Percentiles rank a stretch among this genome's conserved stretches.
Evolutionary conservation across 2,888 invertebrate genomes (phyloP).

Genomic region (Drosophila pegasa): DNA sequence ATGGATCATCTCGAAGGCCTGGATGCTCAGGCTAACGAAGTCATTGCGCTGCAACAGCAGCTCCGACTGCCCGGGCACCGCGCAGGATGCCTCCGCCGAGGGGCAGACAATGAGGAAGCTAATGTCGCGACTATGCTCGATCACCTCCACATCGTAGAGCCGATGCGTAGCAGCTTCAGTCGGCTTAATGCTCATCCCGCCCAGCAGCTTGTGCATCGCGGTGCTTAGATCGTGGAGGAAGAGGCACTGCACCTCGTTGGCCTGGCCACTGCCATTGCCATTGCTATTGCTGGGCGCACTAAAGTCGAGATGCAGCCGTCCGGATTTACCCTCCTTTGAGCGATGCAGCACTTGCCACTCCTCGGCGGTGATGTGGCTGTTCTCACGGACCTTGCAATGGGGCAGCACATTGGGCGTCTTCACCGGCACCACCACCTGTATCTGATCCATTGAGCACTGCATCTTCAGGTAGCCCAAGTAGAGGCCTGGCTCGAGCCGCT

Average conservation of each 20-base stretch:
- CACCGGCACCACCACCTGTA: slow-evolving; percentile 96
- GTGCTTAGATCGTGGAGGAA: slow-evolving; percentile 92
- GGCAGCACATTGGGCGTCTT: slow-evolving; percentile 98
- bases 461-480: slow-evolving; percentile 98
- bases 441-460: slow-evolving; percentile 97
- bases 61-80: slow-evolving; percentile 94
- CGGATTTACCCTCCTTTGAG: slow-evolving; percentile 42
- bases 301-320: slow-evolving; percentile 78
- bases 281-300: slow-evolving; percentile 63
- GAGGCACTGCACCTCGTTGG: slow-evolving; percentile 91
- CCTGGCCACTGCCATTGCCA: slow-evolving; percentile 82
- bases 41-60: slow-evolving; percentile 93
- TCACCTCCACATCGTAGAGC: slow-evolving; percentile 96
- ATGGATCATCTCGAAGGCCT: slow-evolving; percentile 97
- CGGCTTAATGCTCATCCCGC: slow-evolving; percentile 91
- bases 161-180: slow-evolving; percentile 91
- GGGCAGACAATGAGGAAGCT: slow-evolving; percentile 97
- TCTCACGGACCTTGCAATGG: slow-evolving; percentile 95
- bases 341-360: slow-evolving; percentile 97
- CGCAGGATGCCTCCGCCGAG: slow-evolving; percentile 96
- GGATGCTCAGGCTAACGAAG: slow-evolving; percentile 94
- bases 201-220: slow-evolving; percentile 90
- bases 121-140: slow-evolving; percentile 95
- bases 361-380: slow-evolving; percentile 97
- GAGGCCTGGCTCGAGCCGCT: slow-evolving; percentile 93